Evolutionary conservation across 2,888 invertebrate genomes (phyloP).

Genomic region (Volucella inflata): DNA sequence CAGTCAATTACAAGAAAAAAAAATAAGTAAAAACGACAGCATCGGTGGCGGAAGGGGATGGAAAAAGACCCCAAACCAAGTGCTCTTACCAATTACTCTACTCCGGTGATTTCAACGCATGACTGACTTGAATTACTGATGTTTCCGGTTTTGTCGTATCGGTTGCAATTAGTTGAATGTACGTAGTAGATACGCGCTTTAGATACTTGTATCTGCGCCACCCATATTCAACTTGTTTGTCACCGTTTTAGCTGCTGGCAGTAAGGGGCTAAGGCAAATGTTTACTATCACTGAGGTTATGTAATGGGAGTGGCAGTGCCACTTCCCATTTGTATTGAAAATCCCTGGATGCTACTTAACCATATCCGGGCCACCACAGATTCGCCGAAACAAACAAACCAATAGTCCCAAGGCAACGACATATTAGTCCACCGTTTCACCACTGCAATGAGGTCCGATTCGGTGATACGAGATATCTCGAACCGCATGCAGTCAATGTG

Average conservation of each 20-base stretch:
- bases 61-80: slow-evolving; percentile 33
- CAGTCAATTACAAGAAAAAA: too few relatives aligned
- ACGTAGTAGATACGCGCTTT: slow-evolving; percentile 10
- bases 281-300: slow-evolving; percentile 39
- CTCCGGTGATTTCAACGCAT: slow-evolving; percentile 72
- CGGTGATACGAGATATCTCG: slow-evolving; percentile 1
- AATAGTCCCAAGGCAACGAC: slow-evolving; percentile 32
- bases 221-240: slow-evolving; percentile 59
- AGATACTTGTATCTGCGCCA: slow-evolving; percentile 15
- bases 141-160: slow-evolving; percentile 76
- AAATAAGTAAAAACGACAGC: too few relatives aligned
- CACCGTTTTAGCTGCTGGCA: neutral
- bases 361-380: slow-evolving; percentile 39
- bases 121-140: slow-evolving; percentile 76
- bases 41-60: neutral
- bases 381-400: slow-evolving; percentile 42
- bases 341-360: slow-evolving; percentile 63
- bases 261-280: slow-evolving; percentile 1
- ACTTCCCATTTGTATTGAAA: slow-evolving; percentile 13
- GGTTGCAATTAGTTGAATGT: slow-evolving; percentile 66
- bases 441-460: slow-evolving; percentile 9
- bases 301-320: slow-evolving; percentile 54
- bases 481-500: neutral
- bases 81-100: slow-evolving; percentile 67
- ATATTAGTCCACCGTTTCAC: slow-evolving; percentile 17